Conservation (phyloP, 2,888 invertebrate genomes). For the Deroplatys truncata region DNA sequence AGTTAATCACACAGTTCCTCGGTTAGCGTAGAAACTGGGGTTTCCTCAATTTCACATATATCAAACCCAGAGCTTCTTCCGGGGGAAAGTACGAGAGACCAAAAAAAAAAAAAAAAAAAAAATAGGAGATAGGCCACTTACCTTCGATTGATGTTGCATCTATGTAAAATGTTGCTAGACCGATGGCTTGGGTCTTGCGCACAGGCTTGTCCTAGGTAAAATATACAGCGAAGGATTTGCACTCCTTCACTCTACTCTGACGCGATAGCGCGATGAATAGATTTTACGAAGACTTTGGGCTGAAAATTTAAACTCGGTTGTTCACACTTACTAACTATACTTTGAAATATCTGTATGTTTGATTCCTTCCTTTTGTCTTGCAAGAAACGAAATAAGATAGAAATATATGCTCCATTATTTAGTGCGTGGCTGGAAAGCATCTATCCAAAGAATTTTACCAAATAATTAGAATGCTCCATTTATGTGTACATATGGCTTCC, state of each 20-base stretch:
- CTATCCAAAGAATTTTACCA: too few relatives aligned
- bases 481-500: too few relatives aligned
- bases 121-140: not conserved
- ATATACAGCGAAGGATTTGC: not conserved
- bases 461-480: too few relatives aligned
- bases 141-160: too few relatives aligned
- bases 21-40: not conserved
- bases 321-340: not conserved
- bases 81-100: not conserved
- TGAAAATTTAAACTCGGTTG: not conserved
- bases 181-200: too few relatives aligned
- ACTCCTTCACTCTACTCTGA: not conserved
- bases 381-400: not conserved
- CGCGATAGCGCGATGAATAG: not conserved
- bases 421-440: too few relatives aligned
- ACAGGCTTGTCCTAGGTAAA: not conserved
- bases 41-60: not conserved
- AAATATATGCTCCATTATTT: too few relatives aligned
- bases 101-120: not conserved
- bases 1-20: not conserved
- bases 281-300: not conserved
- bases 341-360: not conserved
- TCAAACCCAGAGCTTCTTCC: not conserved
- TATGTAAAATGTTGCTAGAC: too few relatives aligned
- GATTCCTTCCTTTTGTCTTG: not conserved